Conservation (phyloP, 2,113 vertebrate genomes). For the Thamnophis sirtalis region DNA sequence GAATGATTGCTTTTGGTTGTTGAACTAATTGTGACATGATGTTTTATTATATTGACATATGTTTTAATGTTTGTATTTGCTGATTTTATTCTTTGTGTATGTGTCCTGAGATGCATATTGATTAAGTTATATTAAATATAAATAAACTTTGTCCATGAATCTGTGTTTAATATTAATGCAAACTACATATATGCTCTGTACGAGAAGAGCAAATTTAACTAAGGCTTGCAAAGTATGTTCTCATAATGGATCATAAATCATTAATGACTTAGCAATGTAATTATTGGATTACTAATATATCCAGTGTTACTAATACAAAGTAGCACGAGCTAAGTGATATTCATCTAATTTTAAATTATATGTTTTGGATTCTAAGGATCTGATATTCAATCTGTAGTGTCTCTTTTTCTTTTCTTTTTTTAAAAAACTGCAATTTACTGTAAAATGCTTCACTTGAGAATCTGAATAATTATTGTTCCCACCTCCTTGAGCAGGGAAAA, state of each 20-base stretch:
- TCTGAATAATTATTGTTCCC: neutral
- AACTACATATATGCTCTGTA: neutral
- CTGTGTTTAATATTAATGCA: neutral
- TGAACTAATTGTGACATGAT: neutral
- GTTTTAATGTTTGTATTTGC: neutral
- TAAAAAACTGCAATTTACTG: neutral
- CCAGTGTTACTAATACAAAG: neutral
- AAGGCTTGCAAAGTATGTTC: neutral
- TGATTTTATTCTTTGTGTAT: neutral
- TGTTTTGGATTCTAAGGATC: neutral
- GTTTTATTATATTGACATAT: neutral
- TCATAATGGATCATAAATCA: neutral
- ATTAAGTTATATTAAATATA: neutral
- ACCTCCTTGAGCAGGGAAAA: neutral
- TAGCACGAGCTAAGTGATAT: neutral
- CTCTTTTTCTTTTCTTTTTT: neutral
- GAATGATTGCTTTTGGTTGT: neutral
- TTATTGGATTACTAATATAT: neutral
- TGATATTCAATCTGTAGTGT: neutral
- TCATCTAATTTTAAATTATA: neutral
- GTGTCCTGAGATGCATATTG: neutral
- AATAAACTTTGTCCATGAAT: neutral
- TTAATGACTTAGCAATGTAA: neutral
- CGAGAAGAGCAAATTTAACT: neutral
- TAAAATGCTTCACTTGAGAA: neutral